Conservation (phyloP, 2,797 vertebrate genomes). For the Bucorvus abyssinicus region DNA sequence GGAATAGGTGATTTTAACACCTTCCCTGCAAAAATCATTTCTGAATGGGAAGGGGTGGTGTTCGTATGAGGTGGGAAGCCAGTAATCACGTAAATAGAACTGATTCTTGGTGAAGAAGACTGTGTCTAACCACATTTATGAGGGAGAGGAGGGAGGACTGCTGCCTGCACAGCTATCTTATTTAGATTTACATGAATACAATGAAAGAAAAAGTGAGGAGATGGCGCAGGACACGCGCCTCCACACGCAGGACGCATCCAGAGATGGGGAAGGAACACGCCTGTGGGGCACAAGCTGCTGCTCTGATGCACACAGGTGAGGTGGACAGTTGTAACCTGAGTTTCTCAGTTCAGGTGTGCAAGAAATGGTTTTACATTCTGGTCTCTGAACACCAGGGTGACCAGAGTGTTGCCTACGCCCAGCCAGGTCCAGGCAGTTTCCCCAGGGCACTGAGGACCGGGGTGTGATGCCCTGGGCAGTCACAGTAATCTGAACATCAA, state of each 20-base stretch:
- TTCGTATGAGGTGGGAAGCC: neutral
- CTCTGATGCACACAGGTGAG: fast-evolving
- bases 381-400: neutral
- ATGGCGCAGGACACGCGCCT: neutral
- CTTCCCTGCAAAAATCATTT: neutral
- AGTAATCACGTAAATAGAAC: neutral
- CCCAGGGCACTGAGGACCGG: neutral
- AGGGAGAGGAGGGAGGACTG: neutral
- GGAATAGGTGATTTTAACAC: neutral
- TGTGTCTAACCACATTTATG: neutral
- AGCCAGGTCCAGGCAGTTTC: neutral
- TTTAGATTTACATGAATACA: neutral
- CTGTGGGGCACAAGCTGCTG: fast-evolving
- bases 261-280: neutral
- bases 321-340: neutral
- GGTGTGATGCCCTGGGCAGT: neutral
- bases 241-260: too few relatives aligned
- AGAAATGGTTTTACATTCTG: neutral
- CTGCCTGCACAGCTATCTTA: neutral
- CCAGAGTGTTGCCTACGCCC: fast-evolving
- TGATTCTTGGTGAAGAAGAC: neutral
- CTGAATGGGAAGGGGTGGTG: neutral
- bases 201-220: neutral
- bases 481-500: neutral
- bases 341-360: neutral